Evolutionary conservation across 2,113 vertebrate species (phyloP), one percentile per base, ranked within the genome.

Genomic region (Nymphicus hollandicus): DNA sequence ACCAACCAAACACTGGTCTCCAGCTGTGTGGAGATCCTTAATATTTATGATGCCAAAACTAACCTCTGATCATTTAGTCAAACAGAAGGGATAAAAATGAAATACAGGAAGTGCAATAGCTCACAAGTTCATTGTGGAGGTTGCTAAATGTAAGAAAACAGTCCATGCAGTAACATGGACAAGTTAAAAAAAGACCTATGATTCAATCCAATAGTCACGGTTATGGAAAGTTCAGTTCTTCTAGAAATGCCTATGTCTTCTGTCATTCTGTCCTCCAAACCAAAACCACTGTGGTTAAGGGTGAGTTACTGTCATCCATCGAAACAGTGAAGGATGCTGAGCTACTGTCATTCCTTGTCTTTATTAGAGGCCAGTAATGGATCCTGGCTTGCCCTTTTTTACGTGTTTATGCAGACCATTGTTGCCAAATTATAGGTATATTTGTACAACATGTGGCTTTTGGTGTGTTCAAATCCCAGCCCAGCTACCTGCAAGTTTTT

Each of bases 21-120:
- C 35, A 47, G 43, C 56, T 81, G 33, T 50, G 28, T 68, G 39
- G 35, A 64, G 19, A 60, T 29, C 55, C 43, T 44, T 80, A 77
- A 46, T 71, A 86, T 77, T 69, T 81, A 61, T 69, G 23, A 61
- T 41, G 53, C 11, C 53, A 93, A 93, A 70, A 24, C 27, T 83
- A 91, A 58, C 28, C 69, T 93, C 73, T 83, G 63, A 86, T 10
- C 12, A 86, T 71, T 88, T 46, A 90, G 35, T 64, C 68, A 95
- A 55, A 7, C 23, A 41, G 76, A 86, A 86, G 8, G 16, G 43
- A 72, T 46, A 46, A 78, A 92, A 88, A 83, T 28, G 2, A 80
- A 90, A 63, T 14, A 39, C 17, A 61, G 70, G 39, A 88, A 88
- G 58, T 47, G 18, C 11, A 55, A 16, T 16, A 68, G 25, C 46